Conservation (phyloP, 1,140 invertebrate genomes). For the Drosophila lacteicornis region DNA sequence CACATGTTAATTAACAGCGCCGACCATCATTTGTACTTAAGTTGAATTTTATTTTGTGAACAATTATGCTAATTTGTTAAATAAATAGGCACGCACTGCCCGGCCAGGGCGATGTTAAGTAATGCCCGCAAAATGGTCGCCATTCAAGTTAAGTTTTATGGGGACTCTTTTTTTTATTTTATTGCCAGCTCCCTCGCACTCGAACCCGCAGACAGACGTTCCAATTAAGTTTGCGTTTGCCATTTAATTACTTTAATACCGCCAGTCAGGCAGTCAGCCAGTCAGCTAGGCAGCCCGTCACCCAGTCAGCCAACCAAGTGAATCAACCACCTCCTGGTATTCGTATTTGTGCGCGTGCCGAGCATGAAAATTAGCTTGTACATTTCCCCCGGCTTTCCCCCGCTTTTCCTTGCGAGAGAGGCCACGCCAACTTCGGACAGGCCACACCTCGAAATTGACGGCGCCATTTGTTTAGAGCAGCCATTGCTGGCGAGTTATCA, state of each 20-base stretch:
- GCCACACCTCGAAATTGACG: conserved; percentile 78
- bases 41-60: conserved; percentile 84
- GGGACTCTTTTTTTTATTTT: conserved; percentile 76
- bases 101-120: conserved; percentile 19
- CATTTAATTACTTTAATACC: conserved; percentile 83
- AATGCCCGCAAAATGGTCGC: conserved; percentile 65
- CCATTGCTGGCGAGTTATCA: conserved; percentile 75
- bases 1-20: conserved; percentile 81
- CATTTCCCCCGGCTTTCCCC: conserved; percentile 35
- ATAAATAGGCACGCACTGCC: conserved; percentile 75
- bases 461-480: conserved; percentile 69
- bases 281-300: conserved; percentile 7
- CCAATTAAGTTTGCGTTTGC: conserved; percentile 77
- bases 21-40: conserved; percentile 82
- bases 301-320: conserved; percentile 37
- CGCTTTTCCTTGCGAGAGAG: background rate
- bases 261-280: conserved; percentile 18
- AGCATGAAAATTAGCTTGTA: conserved; percentile 80
- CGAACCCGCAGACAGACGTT: conserved; percentile 30
- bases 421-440: conserved; percentile 43
- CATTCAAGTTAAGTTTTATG: conserved; percentile 82
- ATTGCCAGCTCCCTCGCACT: conserved; percentile 60
- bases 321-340: conserved; percentile 60
- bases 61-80: conserved; percentile 84
- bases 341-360: conserved; percentile 77